Conservation (phyloP, 1,140 invertebrate species). For the Epicauta chinensis region DNA sequence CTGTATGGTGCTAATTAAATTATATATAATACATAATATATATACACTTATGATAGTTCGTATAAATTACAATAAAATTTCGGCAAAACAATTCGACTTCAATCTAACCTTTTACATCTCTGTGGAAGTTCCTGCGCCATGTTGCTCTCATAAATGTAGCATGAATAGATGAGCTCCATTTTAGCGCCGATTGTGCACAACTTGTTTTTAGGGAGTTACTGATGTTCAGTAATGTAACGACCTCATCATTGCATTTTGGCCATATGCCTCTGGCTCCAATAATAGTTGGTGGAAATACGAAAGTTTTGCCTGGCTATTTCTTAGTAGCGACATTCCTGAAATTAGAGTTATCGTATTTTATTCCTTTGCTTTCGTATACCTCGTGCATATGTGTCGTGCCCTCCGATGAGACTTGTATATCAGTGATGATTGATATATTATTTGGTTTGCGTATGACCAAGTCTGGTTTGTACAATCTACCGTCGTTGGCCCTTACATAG, state of each 20-base stretch:
- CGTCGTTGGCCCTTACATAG: slow-evolving; percentile 3
- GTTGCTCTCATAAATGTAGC: neutral
- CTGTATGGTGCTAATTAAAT: too few species aligned
- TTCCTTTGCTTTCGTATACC: slow-evolving; percentile 6
- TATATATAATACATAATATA: too few species aligned
- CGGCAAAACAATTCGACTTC: too few species aligned
- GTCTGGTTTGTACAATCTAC: slow-evolving; percentile 18
- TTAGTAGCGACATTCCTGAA: slow-evolving; percentile 9
- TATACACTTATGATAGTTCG: too few species aligned
- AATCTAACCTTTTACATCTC: too few species aligned
- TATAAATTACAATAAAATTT: too few species aligned
- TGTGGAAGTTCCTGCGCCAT: slow-evolving; percentile 1
- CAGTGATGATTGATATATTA: neutral
- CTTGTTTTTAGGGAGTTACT: slow-evolving; percentile 2
- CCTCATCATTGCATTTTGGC: slow-evolving; percentile 10
- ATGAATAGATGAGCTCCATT: slow-evolving; percentile 16
- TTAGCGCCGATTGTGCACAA: slow-evolving; percentile 5
- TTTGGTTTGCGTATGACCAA: neutral
- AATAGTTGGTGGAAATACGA: slow-evolving; percentile 7
- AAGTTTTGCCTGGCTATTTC: slow-evolving; percentile 6
- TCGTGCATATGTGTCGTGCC: neutral
- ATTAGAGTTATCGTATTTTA: slow-evolving; percentile 10
- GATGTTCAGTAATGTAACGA: neutral
- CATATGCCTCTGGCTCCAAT: slow-evolving; percentile 21
- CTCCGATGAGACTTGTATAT: slow-evolving; percentile 25